Base-by-base conservation (phyloP, 1,140 invertebrate genomes). In the Aphelenchoides fujianensis region DNA sequence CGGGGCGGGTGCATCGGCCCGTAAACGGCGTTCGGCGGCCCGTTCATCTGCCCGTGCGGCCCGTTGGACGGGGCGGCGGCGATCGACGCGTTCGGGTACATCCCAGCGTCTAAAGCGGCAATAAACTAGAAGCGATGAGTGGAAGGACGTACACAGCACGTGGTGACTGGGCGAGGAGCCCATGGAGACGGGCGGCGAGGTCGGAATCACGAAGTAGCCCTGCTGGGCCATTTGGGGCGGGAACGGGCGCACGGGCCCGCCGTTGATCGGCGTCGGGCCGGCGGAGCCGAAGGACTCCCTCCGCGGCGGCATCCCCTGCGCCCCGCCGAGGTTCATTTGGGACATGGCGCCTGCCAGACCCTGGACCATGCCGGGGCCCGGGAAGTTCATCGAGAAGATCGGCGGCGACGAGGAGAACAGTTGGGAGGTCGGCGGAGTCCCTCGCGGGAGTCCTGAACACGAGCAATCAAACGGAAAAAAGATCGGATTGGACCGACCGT, bases 401-500 rank as follows among this genome's bases (percentile, higher is more conserved):
- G n/a, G 69, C 23, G 66, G 66, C 9, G 66, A 57, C 9, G 48
- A 23, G n/a, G 66, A 68, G 59, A 57, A 68, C 0, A 68, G n/a
- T 57, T 67, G 37, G 0, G 53, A 63, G 2, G 66, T 68, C 34
- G 66, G 66, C 35, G 66, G 66, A 27, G 66, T 68, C 3, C 66
- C 48, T 9, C n/a, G 23, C 16, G 66, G 19, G 41, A 32, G 16
- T 7, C 31, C 37, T 57, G 36, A 67, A 64, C 19, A 12, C 16
- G n/a, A 67, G 1, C 37, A n/a, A 59, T 19, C n/a, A 32, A 19
- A 73, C 19, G 79, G 80, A 59, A n/a, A n/a, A n/a, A 82, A 83
- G 16, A 83, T 79, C 27, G 81, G 74, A 35, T 59, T 61, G 72
- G 74, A 81, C 16, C 70, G 77, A 34, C 79, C 79, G 53, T 75